Evolutionary conservation across 2,888 invertebrate species (phyloP).

Genomic region (Conistra vaccinii): DNA sequence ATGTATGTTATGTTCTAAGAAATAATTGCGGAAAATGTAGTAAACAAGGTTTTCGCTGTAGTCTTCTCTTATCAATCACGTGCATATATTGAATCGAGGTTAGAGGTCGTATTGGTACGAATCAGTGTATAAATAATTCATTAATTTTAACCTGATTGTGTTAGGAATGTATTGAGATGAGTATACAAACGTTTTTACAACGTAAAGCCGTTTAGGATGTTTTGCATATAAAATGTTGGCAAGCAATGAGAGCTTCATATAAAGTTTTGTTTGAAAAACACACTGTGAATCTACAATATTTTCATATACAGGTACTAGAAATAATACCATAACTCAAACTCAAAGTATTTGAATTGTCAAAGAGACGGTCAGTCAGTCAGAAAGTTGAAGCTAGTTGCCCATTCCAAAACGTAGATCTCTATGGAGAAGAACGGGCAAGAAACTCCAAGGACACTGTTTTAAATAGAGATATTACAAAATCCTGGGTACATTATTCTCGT

Average conservation of each 20-base stretch:
- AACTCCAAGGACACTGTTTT: no score
- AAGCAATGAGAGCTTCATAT: neutral
- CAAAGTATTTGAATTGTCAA: no score
- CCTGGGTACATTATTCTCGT: no score
- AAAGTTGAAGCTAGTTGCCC: no score
- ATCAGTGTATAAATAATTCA: slow-evolving; percentile 45
- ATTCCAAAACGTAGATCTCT: no score
- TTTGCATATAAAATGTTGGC: neutral
- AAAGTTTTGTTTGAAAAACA: neutral
- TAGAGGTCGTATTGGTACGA: slow-evolving; percentile 21
- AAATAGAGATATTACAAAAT: no score
- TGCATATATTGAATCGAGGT: slow-evolving; percentile 37
- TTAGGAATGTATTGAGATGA: slow-evolving; percentile 6
- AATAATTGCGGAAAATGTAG: slow-evolving; percentile 2
- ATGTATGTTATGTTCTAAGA: slow-evolving; percentile 2
- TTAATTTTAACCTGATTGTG: slow-evolving; percentile 25
- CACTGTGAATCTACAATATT: neutral
- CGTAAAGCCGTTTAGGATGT: neutral
- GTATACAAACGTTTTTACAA: neutral
- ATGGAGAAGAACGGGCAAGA: no score
- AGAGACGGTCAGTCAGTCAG: no score
- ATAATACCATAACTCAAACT: no score
- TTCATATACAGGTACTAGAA: neutral
- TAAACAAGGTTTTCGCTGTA: slow-evolving; percentile 22
- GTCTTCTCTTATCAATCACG: slow-evolving; percentile 37